Percentiles rank a stretch among this genome's conserved stretches.
phyloP scores from a whole-genome alignment of 2,797 vertebrate genomes.

The Clarias platycephalus region DNA sequence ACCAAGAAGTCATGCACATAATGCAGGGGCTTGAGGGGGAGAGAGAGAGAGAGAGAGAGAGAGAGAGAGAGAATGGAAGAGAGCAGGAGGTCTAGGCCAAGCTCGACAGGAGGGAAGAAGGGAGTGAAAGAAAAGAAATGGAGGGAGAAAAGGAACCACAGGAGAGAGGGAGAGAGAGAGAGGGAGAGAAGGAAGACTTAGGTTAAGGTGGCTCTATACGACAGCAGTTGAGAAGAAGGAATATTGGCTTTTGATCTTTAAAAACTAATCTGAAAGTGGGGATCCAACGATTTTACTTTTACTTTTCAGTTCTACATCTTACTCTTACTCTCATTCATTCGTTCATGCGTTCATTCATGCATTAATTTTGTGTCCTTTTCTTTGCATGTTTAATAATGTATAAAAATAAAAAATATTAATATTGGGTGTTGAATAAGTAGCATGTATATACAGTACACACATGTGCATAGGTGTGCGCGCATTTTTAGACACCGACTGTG shows the following conservation, averaged over 20 bases:
- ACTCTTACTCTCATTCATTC: no score
- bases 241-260: slow-evolving; percentile 8
- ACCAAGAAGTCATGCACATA: slow-evolving; percentile 58
- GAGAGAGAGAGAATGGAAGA: slow-evolving; percentile 56
- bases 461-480: background rate
- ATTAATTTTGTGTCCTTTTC: background rate
- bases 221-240: slow-evolving; percentile 7
- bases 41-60: slow-evolving; percentile 52
- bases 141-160: slow-evolving; percentile 56
- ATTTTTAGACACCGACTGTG: background rate
- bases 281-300: background rate
- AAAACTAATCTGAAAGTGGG: background rate
- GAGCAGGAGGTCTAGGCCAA: slow-evolving; percentile 41
- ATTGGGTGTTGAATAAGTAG: background rate
- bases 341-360: background rate
- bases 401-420: background rate
- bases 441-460: background rate
- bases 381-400: background rate
- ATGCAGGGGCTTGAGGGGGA: slow-evolving; percentile 47
- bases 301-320: background rate
- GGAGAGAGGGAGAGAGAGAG: slow-evolving; percentile 63
- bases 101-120: slow-evolving; percentile 49
- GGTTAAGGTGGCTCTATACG: slow-evolving; percentile 49
- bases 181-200: slow-evolving; percentile 68
- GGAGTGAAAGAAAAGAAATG: slow-evolving; percentile 63